Base-by-base conservation (phyloP, 1,140 invertebrate species). In the Aporrectodea caliginosa region DNA sequence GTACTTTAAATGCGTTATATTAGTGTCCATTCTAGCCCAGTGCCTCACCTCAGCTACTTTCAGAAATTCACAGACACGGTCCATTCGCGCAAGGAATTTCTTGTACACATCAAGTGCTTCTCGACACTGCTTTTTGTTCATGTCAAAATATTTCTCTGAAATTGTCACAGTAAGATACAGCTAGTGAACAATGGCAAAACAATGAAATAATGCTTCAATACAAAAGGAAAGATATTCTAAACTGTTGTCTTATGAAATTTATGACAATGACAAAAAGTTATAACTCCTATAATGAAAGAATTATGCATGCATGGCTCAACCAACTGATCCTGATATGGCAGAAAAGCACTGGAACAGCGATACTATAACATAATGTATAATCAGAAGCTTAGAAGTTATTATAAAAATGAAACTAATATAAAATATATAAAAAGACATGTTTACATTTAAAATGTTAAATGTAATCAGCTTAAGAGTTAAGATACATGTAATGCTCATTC, bases 71-170 rank as follows among this genome's bases (percentile, higher is more conserved):
- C 94, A 95, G 69, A 99, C 97, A 89, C 95, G 93, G 90, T 99
- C 97, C 95, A 99, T 98, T 85, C 97, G 91, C 83, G 97, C 96
- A 77, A 99, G 92, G 90, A 99, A 99, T 89, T 97, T 98, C 90
- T 99, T 99, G 89, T 99, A 99, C 82, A 98, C 92, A 87, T 99
- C 98, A 85, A 99, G 91, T 81, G 96, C 97, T 88, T 99, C 97
- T 86, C 95, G 92, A 85, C 95, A 97, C 84, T 91, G 89, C 84
- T 99, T 99, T 88, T 99, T 99, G 89, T 99, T 99, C 97, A 99
- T 99, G 88, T 98, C 96, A 90, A 99, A 99, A 90, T 97, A 99
- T 90, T 99, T 89, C 83, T 88, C 88, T 88, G 85, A 71, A 87
- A 85, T 77, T 71, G 34, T 69, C 34, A 78, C 58, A 2, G n/a